phyloP scores from a whole-genome alignment of 2,797 vertebrate species.

The Serranus cabrilla region DNA sequence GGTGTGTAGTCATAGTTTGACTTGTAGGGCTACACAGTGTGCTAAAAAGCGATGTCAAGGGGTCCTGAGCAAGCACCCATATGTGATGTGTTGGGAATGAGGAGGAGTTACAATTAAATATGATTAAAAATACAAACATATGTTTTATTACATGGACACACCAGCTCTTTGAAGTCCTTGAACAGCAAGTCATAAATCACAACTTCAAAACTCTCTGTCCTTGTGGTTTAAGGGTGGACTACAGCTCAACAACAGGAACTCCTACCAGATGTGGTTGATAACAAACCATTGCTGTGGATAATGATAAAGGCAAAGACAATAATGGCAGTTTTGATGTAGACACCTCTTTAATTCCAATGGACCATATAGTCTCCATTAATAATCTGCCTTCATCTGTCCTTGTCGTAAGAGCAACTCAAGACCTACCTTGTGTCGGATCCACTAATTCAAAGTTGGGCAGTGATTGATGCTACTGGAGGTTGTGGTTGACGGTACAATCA shows the following conservation, averaged over 20 bases:
- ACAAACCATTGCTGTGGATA: conserved; percentile 17
- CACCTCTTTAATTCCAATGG: conserved; percentile 54
- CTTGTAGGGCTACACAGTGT: no score
- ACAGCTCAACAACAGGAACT: conserved; percentile 81
- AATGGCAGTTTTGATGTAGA: conserved; percentile 44
- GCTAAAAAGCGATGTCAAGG: no score
- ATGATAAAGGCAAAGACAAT: conserved; percentile 42
- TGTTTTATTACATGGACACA: conserved; percentile 71
- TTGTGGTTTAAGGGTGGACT: conserved; percentile 65
- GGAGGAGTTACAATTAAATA: no score
- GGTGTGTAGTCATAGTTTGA: no score
- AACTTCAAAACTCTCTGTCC: conserved; percentile 69
- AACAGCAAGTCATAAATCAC: conserved; percentile 7
- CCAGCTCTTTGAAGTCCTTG: conserved; percentile 50
- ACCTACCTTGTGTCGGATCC: conserved; percentile 72
- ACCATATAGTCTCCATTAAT: conserved; percentile 69
- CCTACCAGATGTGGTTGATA: neutral
- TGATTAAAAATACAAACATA: no score
- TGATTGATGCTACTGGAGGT: conserved; percentile 81
- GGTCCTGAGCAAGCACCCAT: no score
- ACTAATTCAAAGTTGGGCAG: conserved; percentile 77
- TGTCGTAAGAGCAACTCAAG: conserved; percentile 63
- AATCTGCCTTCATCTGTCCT: conserved; percentile 80
- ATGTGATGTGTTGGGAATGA: no score
- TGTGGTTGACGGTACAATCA: conserved; percentile 78